Conservation (phyloP, 2,888 invertebrate genomes). For the Hirtodrosophila duncani region DNA sequence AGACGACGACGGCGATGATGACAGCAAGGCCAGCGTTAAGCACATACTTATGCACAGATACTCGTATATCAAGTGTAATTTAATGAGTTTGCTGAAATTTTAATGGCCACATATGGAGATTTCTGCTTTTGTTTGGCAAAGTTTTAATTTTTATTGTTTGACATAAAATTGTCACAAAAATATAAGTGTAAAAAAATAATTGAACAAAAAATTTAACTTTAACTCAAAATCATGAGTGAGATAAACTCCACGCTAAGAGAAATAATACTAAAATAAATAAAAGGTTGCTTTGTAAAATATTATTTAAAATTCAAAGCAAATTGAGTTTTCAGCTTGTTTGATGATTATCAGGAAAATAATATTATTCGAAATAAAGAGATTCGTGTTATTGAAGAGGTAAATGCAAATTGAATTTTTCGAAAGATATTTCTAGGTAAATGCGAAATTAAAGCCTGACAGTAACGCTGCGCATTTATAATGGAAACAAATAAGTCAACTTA, state of each 20-base stretch:
- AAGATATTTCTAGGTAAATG: constrained; percentile 12
- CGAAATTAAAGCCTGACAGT: constrained; percentile 6
- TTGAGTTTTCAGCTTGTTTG: no score
- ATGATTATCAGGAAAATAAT: no score
- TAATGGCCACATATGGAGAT: constrained; percentile 33
- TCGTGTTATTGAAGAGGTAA: no score
- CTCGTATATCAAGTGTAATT: constrained; percentile 28
- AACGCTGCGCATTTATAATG: constrained; percentile 4
- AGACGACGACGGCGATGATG: not conserved
- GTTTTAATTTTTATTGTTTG: constrained; percentile 1
- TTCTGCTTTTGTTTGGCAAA: not conserved
- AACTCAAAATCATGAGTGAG: no score
- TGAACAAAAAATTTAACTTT: no score
- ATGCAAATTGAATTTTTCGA: no score
- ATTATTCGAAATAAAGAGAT: no score
- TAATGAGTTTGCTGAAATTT: constrained; percentile 55
- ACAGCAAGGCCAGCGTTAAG: constrained; percentile 42
- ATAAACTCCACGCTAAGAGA: no score
- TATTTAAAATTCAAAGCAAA: constrained; percentile 8
- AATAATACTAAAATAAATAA: constrained; percentile 1
- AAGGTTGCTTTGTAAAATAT: not conserved
- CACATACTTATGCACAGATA: no score
- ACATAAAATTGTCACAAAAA: not conserved
- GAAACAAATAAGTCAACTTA: constrained; percentile 23
- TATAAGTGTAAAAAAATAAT: no score